Conservation (phyloP, 1,140 invertebrate genomes). For the Drosophila willistoni region DNA sequence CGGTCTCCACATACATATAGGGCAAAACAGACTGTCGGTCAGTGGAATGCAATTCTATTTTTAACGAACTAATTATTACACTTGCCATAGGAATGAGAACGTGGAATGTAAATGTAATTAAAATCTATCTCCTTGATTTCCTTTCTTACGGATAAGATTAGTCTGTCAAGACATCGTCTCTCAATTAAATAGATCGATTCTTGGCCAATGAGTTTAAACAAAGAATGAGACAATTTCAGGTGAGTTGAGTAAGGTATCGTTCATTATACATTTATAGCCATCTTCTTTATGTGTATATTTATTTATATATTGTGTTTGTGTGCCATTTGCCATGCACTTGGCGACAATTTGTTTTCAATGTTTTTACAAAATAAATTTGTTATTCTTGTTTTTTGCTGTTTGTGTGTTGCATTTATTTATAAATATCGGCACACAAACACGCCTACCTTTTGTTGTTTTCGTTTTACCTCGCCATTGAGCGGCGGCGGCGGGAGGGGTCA, state of each 20-base stretch:
- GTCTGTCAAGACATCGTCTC: too few species aligned
- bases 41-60: constrained; percentile 8
- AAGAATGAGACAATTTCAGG: not conserved
- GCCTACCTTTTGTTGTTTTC: constrained; percentile 38
- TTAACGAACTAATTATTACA: constrained; percentile 8
- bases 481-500: not conserved
- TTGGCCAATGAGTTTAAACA: too few species aligned
- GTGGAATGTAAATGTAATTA: not conserved
- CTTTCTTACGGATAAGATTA: too few species aligned
- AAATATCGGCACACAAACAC: constrained; percentile 49
- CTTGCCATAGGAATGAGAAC: not conserved
- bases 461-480: constrained; percentile 1
- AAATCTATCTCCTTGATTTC: too few species aligned
- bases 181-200: too few species aligned
- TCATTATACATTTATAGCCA: not conserved
- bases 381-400: constrained; percentile 53
- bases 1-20: not conserved
- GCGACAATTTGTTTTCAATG: constrained; percentile 47
- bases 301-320: constrained; percentile 1
- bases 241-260: not conserved
- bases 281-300: constrained; percentile 6
- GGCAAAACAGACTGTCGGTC: constrained; percentile 7
- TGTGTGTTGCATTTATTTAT: constrained; percentile 35
- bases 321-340: constrained; percentile 54
- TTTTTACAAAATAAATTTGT: constrained; percentile 53